phyloP scores from a whole-genome alignment of 2,113 vertebrate genomes.

The Noctilio leporinus region DNA sequence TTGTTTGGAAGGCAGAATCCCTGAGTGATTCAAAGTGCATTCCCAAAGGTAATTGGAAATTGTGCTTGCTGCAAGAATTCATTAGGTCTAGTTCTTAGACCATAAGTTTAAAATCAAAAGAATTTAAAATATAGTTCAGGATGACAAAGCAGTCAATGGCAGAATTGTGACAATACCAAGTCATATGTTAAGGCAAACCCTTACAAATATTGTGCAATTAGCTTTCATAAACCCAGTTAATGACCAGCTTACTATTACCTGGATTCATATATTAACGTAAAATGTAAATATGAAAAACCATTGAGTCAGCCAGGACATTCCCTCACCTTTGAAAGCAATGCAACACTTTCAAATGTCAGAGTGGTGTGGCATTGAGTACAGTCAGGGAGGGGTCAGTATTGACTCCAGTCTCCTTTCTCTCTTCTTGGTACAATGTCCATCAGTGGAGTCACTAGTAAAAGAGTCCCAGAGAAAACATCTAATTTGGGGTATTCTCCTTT shows the following conservation, averaged over 20 bases:
- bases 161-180: not conserved
- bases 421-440: not conserved
- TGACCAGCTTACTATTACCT: not conserved
- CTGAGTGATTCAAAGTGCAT: not conserved
- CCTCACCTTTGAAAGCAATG: not conserved
- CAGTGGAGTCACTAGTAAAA: not conserved
- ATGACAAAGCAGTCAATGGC: not conserved
- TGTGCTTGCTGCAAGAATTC: not conserved
- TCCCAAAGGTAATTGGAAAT: slow-evolving; percentile 28
- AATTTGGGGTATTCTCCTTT: not conserved
- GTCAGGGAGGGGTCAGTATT: not conserved
- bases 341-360: not conserved
- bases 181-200: not conserved
- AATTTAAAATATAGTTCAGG: not conserved
- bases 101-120: not conserved
- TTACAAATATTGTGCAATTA: not conserved
- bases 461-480: not conserved
- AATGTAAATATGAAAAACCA: not conserved
- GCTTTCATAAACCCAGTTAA: not conserved
- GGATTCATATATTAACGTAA: not conserved
- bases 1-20: slow-evolving; percentile 25
- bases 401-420: not conserved
- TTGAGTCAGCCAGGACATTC: not conserved
- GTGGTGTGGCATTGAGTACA: not conserved
- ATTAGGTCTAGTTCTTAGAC: not conserved